phyloP scores from a whole-genome alignment of 2,113 vertebrate species.

The Zingel zingel region DNA sequence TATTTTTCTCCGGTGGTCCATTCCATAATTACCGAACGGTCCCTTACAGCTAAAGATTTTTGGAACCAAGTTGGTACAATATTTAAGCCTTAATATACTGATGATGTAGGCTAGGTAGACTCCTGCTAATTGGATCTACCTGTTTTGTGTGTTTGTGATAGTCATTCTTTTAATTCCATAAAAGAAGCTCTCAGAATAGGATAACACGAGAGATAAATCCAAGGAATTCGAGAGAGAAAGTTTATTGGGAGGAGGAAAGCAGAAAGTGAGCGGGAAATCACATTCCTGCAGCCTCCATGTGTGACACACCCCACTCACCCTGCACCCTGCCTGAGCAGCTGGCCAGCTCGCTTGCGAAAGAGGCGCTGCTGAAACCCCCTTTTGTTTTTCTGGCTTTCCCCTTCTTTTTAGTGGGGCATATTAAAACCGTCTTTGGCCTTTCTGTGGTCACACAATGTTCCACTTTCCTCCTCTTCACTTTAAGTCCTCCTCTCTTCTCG shows the following conservation, averaged over 20 bases:
- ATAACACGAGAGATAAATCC: conserved; percentile 2
- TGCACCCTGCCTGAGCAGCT: conserved; percentile 68
- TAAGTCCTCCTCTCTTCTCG: conserved; percentile 33
- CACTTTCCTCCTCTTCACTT: conserved; percentile 76
- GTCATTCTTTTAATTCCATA: neutral
- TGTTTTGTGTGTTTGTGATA: neutral
- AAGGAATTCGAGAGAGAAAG: conserved; percentile 30
- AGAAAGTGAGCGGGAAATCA: conserved; percentile 42
- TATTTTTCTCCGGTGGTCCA: no score
- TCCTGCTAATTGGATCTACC: neutral
- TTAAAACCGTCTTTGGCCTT: conserved; percentile 79
- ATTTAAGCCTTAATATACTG: neutral
- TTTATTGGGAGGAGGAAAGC: conserved; percentile 18
- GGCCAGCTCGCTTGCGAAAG: conserved; percentile 80
- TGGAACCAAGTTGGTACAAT: neutral
- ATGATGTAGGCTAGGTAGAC: neutral
- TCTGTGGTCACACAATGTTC: conserved; percentile 84
- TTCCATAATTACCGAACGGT: no score
- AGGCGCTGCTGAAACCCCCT: conserved; percentile 74
- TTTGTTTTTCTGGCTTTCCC: conserved; percentile 83
- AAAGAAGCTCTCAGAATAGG: neutral
- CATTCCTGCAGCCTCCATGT: conserved; percentile 57
- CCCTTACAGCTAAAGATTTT: neutral
- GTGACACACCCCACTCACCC: conserved; percentile 66
- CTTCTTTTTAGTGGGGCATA: conserved; percentile 77